Conservation (phyloP, 2,888 invertebrate species). For the Phyto melanocephala region DNA sequence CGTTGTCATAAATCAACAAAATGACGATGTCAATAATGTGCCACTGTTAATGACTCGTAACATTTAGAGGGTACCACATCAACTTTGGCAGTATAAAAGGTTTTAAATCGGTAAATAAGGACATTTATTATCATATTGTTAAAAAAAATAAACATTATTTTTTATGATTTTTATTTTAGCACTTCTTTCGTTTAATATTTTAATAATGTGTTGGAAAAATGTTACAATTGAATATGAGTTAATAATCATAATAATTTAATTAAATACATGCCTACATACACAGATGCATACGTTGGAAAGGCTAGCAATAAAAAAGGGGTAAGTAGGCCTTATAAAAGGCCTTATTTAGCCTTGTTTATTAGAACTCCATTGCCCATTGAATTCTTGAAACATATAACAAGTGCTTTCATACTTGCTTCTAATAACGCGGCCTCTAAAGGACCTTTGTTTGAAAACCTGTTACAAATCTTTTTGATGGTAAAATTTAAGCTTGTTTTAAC, state of each 20-base stretch:
- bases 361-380: too few relatives aligned
- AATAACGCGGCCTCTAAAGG: too few relatives aligned
- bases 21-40: neutral
- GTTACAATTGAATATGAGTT: neutral
- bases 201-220: neutral
- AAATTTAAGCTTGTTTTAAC: too few relatives aligned
- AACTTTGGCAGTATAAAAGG: neutral
- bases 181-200: neutral
- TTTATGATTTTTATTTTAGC: neutral
- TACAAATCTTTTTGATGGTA: too few relatives aligned
- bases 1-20: conserved; percentile 23
- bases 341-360: too few relatives aligned
- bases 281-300: too few relatives aligned
- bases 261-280: too few relatives aligned
- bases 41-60: neutral
- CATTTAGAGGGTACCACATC: neutral
- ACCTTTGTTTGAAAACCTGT: too few relatives aligned
- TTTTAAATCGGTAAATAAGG: neutral
- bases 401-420: too few relatives aligned
- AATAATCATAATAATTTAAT: neutral
- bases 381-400: too few relatives aligned
- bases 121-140: neutral
- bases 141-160: neutral
- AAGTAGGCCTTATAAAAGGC: too few relatives aligned
- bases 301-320: too few relatives aligned